phyloP scores from a whole-genome alignment of 1,140 invertebrate species.

The Linepithema humile region DNA sequence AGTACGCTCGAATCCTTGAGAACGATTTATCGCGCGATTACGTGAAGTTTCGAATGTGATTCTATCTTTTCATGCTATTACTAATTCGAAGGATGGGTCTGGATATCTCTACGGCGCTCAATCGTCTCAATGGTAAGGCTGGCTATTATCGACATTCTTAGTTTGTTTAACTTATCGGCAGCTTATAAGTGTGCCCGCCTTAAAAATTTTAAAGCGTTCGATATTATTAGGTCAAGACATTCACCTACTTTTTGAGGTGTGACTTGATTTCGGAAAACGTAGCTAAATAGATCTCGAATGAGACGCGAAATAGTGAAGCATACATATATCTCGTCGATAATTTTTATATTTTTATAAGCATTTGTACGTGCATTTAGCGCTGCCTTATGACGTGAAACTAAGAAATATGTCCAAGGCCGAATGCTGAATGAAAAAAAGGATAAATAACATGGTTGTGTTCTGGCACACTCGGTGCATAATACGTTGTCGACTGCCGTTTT shows the following conservation, averaged over 20 bases:
- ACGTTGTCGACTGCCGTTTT: not conserved
- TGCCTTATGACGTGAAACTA: not conserved
- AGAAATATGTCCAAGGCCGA: constrained; percentile 25
- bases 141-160: not conserved
- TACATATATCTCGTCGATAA: too few species aligned
- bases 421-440: constrained; percentile 29
- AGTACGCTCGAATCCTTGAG: not conserved
- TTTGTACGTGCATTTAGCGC: not conserved
- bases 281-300: too few species aligned
- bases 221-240: not conserved
- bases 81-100: constrained; percentile 59
- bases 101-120: constrained; percentile 65
- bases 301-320: too few species aligned
- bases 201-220: not conserved
- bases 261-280: not conserved
- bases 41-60: not conserved
- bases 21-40: not conserved
- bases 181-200: not conserved
- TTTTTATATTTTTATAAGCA: not conserved
- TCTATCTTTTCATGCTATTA: not conserved
- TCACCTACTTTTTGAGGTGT: not conserved
- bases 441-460: constrained; percentile 24
- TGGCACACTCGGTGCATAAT: not conserved
- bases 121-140: constrained; percentile 60
- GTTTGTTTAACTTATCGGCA: not conserved